A percentile compares a stretch with the other conserved stretches of the same genome.
phyloP scores from a whole-genome alignment of 2,888 invertebrate genomes.

The Spatulosminthurus flaviceps region DNA sequence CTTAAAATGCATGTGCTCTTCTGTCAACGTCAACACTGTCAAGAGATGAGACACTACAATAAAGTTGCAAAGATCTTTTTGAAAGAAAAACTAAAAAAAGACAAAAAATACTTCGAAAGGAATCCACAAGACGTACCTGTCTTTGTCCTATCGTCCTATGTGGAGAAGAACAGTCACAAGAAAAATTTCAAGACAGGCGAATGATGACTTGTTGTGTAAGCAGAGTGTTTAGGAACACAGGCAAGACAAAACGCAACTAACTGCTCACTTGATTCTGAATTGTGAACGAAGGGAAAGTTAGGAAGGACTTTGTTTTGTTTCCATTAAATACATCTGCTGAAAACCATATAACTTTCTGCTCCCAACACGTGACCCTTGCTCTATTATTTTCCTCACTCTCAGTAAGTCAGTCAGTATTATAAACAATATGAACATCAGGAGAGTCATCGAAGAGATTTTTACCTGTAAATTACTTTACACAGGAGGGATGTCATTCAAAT shows the following conservation, averaged over 20 bases:
- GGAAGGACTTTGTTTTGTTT: conserved; percentile 12
- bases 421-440: no score
- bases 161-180: neutral
- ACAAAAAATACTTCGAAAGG: no score
- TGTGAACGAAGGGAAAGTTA: conserved; percentile 9
- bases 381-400: neutral
- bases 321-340: neutral
- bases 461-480: no score
- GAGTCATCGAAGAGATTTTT: no score
- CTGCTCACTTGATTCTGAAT: conserved; percentile 14
- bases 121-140: neutral
- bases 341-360: conserved; percentile 18
- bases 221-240: neutral
- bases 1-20: no score
- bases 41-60: no score
- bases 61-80: no score
- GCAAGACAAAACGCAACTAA: neutral
- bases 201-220: neutral
- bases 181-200: neutral
- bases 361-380: conserved; percentile 18
- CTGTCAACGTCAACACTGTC: no score
- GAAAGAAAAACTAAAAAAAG: no score
- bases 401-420: no score
- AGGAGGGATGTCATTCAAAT: no score
- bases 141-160: no score